Evolutionary conservation across 2,797 vertebrate genomes (phyloP).

Genomic region (Pangasius mekongensis): DNA sequence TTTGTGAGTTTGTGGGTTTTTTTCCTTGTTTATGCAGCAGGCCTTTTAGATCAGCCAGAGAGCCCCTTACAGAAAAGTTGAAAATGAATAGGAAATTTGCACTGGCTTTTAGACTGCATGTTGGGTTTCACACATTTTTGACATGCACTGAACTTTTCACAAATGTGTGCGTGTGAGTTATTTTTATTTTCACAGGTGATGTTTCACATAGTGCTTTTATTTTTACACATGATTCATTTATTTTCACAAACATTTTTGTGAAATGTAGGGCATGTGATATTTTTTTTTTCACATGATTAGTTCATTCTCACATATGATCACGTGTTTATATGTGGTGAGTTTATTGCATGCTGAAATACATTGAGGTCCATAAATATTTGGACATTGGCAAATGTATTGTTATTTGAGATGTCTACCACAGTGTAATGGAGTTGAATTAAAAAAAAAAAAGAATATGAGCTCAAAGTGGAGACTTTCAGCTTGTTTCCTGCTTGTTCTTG

Average conservation of each 20-base stretch:
- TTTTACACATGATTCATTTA: background rate
- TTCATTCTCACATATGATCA: background rate
- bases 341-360: background rate
- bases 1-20: conserved; percentile 65
- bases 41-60: background rate
- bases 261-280: background rate
- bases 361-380: background rate
- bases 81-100: background rate
- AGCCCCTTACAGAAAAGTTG: background rate
- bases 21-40: background rate
- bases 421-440: background rate
- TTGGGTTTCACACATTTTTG: background rate
- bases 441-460: background rate
- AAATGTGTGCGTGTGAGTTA: background rate
- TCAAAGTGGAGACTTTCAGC: background rate
- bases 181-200: background rate
- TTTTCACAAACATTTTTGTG: background rate
- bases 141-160: background rate
- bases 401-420: background rate
- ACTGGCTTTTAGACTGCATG: background rate
- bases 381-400: background rate
- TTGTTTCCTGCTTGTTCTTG: background rate
- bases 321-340: background rate
- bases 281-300: background rate
- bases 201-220: background rate